Percentiles rank a stretch among this genome's conserved stretches.
Evolutionary conservation across 1,140 invertebrate genomes (phyloP).

Genomic region (Radopholus similis): DNA sequence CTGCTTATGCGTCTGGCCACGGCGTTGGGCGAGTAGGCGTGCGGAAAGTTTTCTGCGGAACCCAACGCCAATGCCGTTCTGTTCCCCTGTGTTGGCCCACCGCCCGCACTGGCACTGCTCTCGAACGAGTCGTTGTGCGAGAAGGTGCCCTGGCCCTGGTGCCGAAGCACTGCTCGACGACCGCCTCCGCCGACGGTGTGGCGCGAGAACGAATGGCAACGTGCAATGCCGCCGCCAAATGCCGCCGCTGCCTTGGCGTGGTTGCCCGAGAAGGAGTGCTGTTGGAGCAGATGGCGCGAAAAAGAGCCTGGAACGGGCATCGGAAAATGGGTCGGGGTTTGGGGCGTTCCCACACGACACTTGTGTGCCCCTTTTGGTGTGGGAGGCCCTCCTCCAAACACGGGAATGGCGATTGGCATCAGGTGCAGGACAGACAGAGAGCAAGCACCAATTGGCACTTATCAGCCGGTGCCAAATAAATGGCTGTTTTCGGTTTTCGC

Average conservation of each 20-base stretch:
- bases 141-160: slow-evolving; percentile 2
- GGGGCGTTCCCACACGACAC: no score
- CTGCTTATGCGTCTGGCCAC: slow-evolving; percentile 11
- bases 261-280: neutral
- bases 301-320: slow-evolving; percentile 7
- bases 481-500: no score
- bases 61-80: neutral
- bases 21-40: neutral
- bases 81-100: neutral
- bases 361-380: no score
- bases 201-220: slow-evolving; percentile 14
- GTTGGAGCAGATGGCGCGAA: slow-evolving; percentile 14
- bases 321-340: no score
- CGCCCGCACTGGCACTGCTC: slow-evolving; percentile 14
- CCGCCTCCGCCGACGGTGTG: neutral
- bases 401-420: no score
- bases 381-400: no score
- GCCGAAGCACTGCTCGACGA: neutral
- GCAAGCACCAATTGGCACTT: no score
- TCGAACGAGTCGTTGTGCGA: slow-evolving; percentile 26
- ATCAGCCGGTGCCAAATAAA: no score
- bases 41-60: neutral
- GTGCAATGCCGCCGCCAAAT: neutral
- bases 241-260: slow-evolving; percentile 1
- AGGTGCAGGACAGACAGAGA: no score